Evolutionary conservation across 2,113 vertebrate species (phyloP), one percentile per base, ranked within the genome.

Genomic region (Brachyhypopomus gauderio): DNA sequence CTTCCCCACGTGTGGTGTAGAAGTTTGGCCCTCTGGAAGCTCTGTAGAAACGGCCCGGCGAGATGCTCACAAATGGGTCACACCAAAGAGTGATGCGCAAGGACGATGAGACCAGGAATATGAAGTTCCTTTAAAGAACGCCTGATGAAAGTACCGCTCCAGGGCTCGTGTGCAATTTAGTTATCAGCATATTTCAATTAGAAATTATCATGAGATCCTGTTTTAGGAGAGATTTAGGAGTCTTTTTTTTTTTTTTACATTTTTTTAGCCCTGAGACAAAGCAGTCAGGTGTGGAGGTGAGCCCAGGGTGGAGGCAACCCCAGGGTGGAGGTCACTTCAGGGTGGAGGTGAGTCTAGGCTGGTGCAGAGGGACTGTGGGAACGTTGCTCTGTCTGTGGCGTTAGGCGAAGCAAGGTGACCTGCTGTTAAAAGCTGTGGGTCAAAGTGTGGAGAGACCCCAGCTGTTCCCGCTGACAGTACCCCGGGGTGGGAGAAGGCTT

Each of bases 381-480:
- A 60, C 76, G 4, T 56, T 63, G 62, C 69, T 52, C 45, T 82
- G 74, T 64, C 75, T 48, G 70, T 59, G n/a, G 38, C 62, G 38
- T 36, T 83, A 25, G 23, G 69, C 41, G 60, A 72, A 59, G 69
- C 75, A 84, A 86, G 79, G 75, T 84, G 71, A 79, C 73, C 79
- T 27, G 67, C 72, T 69, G 64, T 86, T 83, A 62, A 80, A 80
- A 83, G 59, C 80, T 73, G 64, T 72, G 70, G 79, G 76, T 79
- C 67, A 55, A 45, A 82, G 27, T 17, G 73, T 73, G 38, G 69
- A 77, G 41, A 56, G 75, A 41, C 72, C 71, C 83, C 85, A 83
- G 83, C 83, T 84, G 85, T 80, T 85, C 60, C 59, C 62, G 48
- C 69, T 80, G 80, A 86, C 77, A 80, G 80, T 70, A 80, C 22